These are phyloP conservation scores for Plagiodera versicolora DNA, from an alignment of 2,888 invertebrate species.

Conservation along the genomic window DNA sequence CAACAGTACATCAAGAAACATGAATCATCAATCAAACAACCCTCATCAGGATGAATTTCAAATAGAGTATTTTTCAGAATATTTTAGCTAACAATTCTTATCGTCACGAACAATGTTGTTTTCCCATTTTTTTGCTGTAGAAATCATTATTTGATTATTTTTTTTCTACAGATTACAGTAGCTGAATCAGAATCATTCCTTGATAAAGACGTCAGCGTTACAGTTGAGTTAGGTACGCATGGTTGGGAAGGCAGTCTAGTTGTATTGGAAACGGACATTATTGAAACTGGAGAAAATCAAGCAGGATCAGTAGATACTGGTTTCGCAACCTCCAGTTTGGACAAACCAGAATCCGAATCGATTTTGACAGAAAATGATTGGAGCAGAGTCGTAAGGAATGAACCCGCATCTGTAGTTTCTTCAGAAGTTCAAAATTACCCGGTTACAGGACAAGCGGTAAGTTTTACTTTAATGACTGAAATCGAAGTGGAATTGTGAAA, in stretches of 20 bases:
- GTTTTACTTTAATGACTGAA: neutral
- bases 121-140: neutral
- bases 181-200: conserved; percentile 52
- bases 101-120: too few relatives aligned
- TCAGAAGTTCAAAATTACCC: too few relatives aligned
- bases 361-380: neutral
- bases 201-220: conserved; percentile 60
- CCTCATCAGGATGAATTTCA: too few relatives aligned
- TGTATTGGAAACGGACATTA: conserved; percentile 4
- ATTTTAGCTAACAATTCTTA: too few relatives aligned
- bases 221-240: conserved; percentile 58
- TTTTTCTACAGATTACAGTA: conserved; percentile 29
- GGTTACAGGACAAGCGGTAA: neutral
- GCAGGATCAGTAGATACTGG: conserved; percentile 2
- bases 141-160: neutral
- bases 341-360: conserved; percentile 4
- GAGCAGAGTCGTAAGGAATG: neutral
- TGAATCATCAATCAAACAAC: too few relatives aligned
- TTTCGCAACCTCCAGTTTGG: conserved; percentile 5
- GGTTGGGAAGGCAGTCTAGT: conserved; percentile 56
- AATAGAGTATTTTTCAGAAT: too few relatives aligned
- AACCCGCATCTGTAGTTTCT: neutral
- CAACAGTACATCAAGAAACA: too few relatives aligned
- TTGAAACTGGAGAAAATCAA: neutral
- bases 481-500: neutral